phyloP scores from a whole-genome alignment of 2,888 invertebrate genomes.

The Clivina fossor region DNA sequence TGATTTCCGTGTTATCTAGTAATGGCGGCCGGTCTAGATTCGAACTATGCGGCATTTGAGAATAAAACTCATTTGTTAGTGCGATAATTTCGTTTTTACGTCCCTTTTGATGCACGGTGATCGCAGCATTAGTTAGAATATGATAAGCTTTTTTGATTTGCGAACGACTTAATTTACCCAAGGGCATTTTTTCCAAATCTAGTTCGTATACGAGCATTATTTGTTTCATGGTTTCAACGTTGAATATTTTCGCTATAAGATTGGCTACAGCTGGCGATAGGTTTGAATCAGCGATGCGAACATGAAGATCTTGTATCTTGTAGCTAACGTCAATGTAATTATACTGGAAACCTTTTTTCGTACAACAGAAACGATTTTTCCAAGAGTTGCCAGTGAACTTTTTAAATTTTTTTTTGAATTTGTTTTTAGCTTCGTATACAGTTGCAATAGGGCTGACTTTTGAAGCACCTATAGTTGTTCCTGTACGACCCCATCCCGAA shows the following conservation, averaged over 20 bases:
- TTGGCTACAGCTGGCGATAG: constrained; percentile 24
- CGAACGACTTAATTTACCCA: constrained; percentile 63
- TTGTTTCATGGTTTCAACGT: constrained; percentile 25
- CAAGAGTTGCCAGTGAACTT: constrained; percentile 15
- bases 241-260: constrained; percentile 27
- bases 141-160: constrained; percentile 61
- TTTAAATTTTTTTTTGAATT: constrained; percentile 19
- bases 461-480: constrained; percentile 6
- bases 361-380: constrained; percentile 10
- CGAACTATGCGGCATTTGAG: constrained; percentile 66
- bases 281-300: constrained; percentile 21
- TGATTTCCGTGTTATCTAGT: constrained; percentile 57
- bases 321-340: constrained; percentile 24
- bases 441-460: constrained; percentile 5
- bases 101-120: constrained; percentile 36
- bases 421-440: constrained; percentile 2
- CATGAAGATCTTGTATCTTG: constrained; percentile 21
- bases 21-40: constrained; percentile 59
- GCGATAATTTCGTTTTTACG: constrained; percentile 51
- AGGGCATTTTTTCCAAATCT: constrained; percentile 67
- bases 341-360: constrained; percentile 15
- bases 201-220: constrained; percentile 43
- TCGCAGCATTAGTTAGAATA: constrained; percentile 53
- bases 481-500: constrained; percentile 21
- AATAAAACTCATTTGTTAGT: constrained; percentile 64